Base-by-base conservation (phyloP, 2,113 vertebrate species). In the Lophius piscatorius region DNA sequence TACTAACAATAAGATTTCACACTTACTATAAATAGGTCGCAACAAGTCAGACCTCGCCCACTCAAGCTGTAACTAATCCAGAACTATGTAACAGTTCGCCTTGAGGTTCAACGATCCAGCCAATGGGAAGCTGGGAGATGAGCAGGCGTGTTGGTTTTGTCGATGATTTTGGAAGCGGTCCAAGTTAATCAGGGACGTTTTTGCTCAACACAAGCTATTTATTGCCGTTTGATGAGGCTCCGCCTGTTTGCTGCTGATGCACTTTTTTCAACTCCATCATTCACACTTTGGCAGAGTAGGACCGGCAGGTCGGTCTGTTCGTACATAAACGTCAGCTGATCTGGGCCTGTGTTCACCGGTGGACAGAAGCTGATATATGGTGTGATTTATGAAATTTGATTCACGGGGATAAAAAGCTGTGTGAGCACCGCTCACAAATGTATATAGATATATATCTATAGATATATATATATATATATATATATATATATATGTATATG, bases 61-160 rank as follows among this genome's bases (percentile, higher is more conserved):
- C 55, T 80, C 70, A 79, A 73, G 75, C 63, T 72, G 72, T 21
- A 50, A 78, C 76, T 76, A 82, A 83, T 85, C 80, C 67, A 56
- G 33, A 76, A 62, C 63, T 65, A 51, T 65, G 29, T n/a, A n/a
- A n/a, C n/a, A n/a, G n/a, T n/a, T n/a, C n/a, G n/a, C n/a, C n/a
- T n/a, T n/a, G 42, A 72, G 58, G 60, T 60, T 73, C 60, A 67
- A 3, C 52, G 67, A 74, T 64, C 42, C 1, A 52, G 70, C 57
- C 62, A 56, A 10, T 35, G 11, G 73, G n/a, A n/a, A n/a, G n/a
- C n/a, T n/a, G n/a, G n/a, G n/a, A n/a, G n/a, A n/a, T n/a, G n/a
- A n/a, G n/a, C n/a, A n/a, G n/a, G n/a, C n/a, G n/a, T n/a, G n/a
- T n/a, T n/a, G n/a, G n/a, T n/a, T n/a, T n/a, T n/a, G n/a, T n/a